Conservation (phyloP, 2,797 vertebrate species). For the Heterohyrax brucei region DNA sequence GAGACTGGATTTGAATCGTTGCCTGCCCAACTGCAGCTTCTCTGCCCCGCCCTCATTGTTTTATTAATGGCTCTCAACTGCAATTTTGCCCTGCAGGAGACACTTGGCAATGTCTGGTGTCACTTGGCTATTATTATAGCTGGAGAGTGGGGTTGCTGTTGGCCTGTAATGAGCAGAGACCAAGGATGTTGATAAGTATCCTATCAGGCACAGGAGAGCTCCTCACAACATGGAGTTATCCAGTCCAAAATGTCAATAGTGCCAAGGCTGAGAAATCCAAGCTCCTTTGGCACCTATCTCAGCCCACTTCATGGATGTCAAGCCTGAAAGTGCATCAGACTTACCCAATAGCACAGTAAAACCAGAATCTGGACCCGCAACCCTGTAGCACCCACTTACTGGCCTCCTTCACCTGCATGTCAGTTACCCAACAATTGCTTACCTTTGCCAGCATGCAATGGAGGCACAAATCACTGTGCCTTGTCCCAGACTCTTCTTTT, state of each 20-base stretch:
- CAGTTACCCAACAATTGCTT: neutral
- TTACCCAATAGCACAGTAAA: neutral
- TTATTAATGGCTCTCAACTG: accelerated
- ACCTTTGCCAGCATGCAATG: neutral
- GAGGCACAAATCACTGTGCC: neutral
- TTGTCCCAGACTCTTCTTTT: slow-evolving; percentile 39
- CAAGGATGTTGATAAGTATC: neutral
- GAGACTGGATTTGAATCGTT: neutral
- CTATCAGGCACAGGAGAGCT: neutral
- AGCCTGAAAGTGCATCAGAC: neutral
- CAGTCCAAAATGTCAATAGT: neutral
- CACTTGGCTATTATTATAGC: too few species aligned
- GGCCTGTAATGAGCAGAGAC: neutral
- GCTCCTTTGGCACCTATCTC: neutral
- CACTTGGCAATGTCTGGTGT: neutral
- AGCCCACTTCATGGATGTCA: neutral
- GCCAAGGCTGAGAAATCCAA: accelerated
- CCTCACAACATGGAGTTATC: neutral
- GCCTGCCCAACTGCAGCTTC: neutral
- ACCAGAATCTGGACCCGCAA: neutral
- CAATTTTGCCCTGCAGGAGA: neutral
- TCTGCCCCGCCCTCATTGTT: neutral
- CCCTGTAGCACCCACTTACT: neutral
- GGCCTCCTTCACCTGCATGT: neutral
- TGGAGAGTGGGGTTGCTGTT: neutral